Evolutionary conservation across 2,888 invertebrate species (phyloP), one percentile per base, ranked within the genome.

Genomic region (Slavum lentiscoides): DNA sequence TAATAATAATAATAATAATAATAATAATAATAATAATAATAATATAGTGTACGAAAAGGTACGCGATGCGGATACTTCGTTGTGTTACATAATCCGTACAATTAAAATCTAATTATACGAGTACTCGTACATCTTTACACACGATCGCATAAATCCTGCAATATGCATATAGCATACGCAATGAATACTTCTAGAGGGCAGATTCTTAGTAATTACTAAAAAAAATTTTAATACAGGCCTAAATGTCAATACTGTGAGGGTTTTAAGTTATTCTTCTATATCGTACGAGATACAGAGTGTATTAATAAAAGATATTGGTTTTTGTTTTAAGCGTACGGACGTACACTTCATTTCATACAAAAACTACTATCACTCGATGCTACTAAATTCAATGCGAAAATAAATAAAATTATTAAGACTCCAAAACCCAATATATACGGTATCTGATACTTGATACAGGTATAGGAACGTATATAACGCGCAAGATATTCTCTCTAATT

Each of bases 71-170:
- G 61, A 73, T 73, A 23, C 49, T 49, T 62, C 30, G 59, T 61
- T 61, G 73, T 62, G 61, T 49, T 49, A 73, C 19, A 62, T 73
- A 23, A 73, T 49, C 59, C 43, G 23, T 30, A 30, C 43, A 49
- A 49, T 30, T 62, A 19, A 62, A 73, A 73, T 49, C 61, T 49
- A 30, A 73, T 73, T 62, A 73, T 43, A 49, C 62, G 49, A 23
- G 23, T 61, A 43, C 21, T 43, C 61, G 23, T 30, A 59, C 23
- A 23, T n/a, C 49, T 39, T 61, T 59, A 72, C 17, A 58, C 21
- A 30, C 15, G 17, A 21, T 23, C 17, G 11, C 23, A 15, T 68
- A n/a, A n/a, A 49, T 49, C 49, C 49, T 49, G 15, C 49, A 19
- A 21, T 30, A 73, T 49, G 2, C 30, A 30, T 19, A 19, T 55